Percentiles rank a stretch among this genome's conserved stretches.
These are phyloP conservation scores for Ormia ochracea DNA, from an alignment of 2,888 invertebrate species.

Conservation along the genomic window DNA sequence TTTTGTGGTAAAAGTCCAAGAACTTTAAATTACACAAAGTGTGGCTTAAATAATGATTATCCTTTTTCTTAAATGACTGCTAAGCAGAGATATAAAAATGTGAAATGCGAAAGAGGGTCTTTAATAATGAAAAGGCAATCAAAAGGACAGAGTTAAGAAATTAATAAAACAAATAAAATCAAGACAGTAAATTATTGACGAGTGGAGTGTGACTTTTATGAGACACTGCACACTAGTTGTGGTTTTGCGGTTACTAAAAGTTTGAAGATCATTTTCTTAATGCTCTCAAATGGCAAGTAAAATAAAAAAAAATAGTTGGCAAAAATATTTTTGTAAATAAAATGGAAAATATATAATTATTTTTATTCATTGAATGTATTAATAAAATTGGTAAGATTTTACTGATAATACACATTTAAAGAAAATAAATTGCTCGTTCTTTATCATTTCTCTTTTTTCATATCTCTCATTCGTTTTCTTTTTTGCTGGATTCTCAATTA, in stretches of 20 bases:
- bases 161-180: constrained; percentile 37
- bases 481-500: too few relatives aligned
- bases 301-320: too few relatives aligned
- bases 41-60: constrained; percentile 63
- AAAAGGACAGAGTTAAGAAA: constrained; percentile 29
- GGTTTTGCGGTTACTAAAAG: constrained; percentile 19
- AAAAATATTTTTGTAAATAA: too few relatives aligned
- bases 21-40: constrained; percentile 63
- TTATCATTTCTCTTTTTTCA: too few relatives aligned
- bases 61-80: constrained; percentile 22
- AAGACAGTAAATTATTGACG: constrained; percentile 15
- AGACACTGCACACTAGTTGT: constrained; percentile 19
- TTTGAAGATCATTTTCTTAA: neutral
- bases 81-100: neutral
- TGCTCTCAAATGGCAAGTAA: neutral
- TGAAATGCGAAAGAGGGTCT: neutral
- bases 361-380: too few relatives aligned
- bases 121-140: constrained; percentile 1
- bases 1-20: constrained; percentile 61
- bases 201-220: constrained; percentile 37
- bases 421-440: too few relatives aligned
- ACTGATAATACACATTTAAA: too few relatives aligned
- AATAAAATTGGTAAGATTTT: too few relatives aligned
- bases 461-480: too few relatives aligned
- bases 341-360: too few relatives aligned